Conservation (phyloP, 2,113 vertebrate genomes). For the Leptosomus discolor region DNA sequence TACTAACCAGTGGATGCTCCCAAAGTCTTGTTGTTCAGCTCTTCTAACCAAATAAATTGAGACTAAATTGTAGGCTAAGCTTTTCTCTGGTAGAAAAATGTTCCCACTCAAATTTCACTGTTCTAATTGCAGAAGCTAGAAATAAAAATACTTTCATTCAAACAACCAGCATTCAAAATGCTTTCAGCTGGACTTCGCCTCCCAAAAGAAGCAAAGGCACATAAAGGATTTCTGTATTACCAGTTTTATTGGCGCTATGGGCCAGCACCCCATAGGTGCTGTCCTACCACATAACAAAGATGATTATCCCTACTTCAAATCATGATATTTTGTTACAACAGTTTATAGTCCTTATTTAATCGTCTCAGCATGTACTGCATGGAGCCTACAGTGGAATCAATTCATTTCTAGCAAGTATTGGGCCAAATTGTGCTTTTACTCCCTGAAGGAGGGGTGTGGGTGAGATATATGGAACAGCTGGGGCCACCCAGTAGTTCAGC, state of each 20-base stretch:
- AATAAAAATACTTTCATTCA: slow-evolving; percentile 50
- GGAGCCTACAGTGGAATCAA: slow-evolving; percentile 10
- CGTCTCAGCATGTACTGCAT: slow-evolving; percentile 22
- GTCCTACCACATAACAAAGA: not conserved
- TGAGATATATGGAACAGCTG: slow-evolving; percentile 53
- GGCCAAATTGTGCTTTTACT: slow-evolving; percentile 39
- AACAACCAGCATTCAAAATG: slow-evolving; percentile 13
- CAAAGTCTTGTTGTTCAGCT: not conserved
- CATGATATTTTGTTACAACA: slow-evolving; percentile 4
- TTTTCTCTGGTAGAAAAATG: not conserved
- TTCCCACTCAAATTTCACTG: slow-evolving; percentile 37
- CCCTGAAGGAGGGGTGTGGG: slow-evolving; percentile 11
- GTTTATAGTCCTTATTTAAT: slow-evolving; percentile 36
- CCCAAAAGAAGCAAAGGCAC: not conserved
- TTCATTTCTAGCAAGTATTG: slow-evolving; percentile 31
- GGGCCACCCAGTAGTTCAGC: slow-evolving; percentile 46
- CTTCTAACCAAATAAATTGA: not conserved
- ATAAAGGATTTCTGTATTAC: not conserved
- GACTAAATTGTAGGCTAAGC: slow-evolving; percentile 11
- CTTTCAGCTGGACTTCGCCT: slow-evolving; percentile 18
- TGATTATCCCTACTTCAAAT: slow-evolving; percentile 4
- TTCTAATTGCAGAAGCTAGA: slow-evolving; percentile 55
- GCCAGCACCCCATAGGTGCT: slow-evolving; percentile 19
- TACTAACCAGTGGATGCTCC: not conserved
- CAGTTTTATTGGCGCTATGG: not conserved